Percentiles rank a stretch among this genome's conserved stretches.
Evolutionary conservation across 2,888 invertebrate species (phyloP).

Genomic region (Pediacus dermestoides): DNA sequence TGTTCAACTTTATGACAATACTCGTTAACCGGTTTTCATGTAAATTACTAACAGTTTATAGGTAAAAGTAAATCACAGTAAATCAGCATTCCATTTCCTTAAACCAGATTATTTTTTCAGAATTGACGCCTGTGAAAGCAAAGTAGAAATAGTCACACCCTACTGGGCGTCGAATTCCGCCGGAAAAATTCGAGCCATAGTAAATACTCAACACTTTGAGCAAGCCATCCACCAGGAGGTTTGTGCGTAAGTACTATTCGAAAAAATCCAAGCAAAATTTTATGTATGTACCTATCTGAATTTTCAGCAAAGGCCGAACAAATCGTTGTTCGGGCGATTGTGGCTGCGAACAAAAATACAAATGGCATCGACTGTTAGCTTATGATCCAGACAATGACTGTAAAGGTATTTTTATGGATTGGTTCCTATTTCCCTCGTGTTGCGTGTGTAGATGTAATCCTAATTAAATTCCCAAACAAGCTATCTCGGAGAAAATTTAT

Average conservation of each 20-base stretch:
- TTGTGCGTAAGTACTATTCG: constrained; percentile 69
- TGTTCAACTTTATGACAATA: too few relatives aligned
- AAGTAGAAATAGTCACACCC: constrained; percentile 88
- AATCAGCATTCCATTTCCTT: too few relatives aligned
- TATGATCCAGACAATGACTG: constrained; percentile 93
- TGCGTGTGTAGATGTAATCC: constrained; percentile 7
- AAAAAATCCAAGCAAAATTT: neutral
- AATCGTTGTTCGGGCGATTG: constrained; percentile 82
- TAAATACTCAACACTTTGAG: constrained; percentile 92
- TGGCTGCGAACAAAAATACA: constrained; percentile 87
- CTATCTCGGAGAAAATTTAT: too few relatives aligned
- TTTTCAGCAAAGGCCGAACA: constrained; percentile 72
- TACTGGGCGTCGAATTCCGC: constrained; percentile 94
- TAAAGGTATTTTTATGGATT: constrained; percentile 90
- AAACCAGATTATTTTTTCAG: constrained; percentile 49
- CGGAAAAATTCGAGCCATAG: constrained; percentile 85
- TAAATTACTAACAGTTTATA: too few relatives aligned
- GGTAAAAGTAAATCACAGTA: too few relatives aligned
- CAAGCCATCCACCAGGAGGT: constrained; percentile 94
- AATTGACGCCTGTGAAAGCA: constrained; percentile 86
- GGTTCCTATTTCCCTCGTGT: constrained; percentile 91
- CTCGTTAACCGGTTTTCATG: too few relatives aligned
- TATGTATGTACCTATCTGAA: constrained; percentile 11
- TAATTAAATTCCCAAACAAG: too few relatives aligned
- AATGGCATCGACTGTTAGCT: constrained; percentile 84